Conservation (phyloP, 2,888 invertebrate species). For the Polyploca ridens region DNA sequence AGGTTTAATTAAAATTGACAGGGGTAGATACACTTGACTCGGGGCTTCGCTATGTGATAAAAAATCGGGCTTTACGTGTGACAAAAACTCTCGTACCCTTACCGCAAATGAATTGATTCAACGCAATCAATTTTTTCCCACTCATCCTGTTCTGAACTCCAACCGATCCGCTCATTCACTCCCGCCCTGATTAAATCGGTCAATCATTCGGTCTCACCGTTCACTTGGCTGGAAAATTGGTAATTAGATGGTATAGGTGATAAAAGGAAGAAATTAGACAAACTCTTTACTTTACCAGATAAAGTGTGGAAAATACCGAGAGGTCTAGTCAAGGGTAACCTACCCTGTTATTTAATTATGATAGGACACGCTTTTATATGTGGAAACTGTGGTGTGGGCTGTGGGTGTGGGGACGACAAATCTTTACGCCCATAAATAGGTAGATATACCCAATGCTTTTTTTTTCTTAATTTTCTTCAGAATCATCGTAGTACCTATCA, state of each 20-base stretch:
- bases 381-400: no score
- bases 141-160: conserved; percentile 38
- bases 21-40: conserved; percentile 10
- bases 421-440: no score
- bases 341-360: neutral
- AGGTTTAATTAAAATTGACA: conserved; percentile 57
- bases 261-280: conserved; percentile 58
- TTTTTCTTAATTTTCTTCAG: conserved; percentile 11
- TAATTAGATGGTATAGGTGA: conserved; percentile 77
- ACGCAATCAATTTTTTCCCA: conserved; percentile 76
- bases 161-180: conserved; percentile 62
- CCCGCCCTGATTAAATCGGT: conserved; percentile 75
- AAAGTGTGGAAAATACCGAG: neutral
- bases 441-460: neutral
- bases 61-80: conserved; percentile 61
- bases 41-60: conserved; percentile 28
- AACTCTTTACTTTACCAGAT: conserved; percentile 28
- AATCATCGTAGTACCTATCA: neutral
- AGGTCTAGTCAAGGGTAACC: neutral
- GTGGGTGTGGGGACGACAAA: no score
- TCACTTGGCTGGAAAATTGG: conserved; percentile 82
- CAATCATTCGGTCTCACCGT: conserved; percentile 79
- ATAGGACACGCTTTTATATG: neutral
- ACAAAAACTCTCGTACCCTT: conserved; percentile 63
- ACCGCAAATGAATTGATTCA: conserved; percentile 77